Percentiles rank a stretch among this genome's conserved stretches.
These are phyloP conservation scores for Aricia artaxerxes DNA, from an alignment of 2,888 invertebrate genomes.

Conservation along the genomic window DNA sequence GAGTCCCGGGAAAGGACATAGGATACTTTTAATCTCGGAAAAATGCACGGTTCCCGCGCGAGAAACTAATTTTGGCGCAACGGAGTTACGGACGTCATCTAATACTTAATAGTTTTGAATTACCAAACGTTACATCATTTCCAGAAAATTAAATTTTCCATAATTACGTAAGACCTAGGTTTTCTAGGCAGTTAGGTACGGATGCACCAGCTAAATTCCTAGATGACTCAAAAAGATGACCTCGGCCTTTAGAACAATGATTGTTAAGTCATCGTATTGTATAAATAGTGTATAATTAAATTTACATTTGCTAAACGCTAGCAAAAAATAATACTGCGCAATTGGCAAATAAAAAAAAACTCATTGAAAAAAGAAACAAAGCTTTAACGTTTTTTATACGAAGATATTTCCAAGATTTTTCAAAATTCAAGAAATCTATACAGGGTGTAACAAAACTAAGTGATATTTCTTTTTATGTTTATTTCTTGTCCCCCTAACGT, in stretches of 20 bases:
- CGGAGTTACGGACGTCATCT: too few relatives aligned
- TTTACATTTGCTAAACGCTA: slow-evolving; percentile 6
- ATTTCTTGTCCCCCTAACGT: too few relatives aligned
- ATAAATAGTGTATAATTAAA: slow-evolving; percentile 1
- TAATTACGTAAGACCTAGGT: slow-evolving; percentile 12
- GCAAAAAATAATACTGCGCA: neutral
- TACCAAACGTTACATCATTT: neutral
- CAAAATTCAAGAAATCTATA: too few relatives aligned
- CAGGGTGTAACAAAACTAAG: too few relatives aligned
- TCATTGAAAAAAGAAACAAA: too few relatives aligned
- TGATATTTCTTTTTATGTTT: too few relatives aligned
- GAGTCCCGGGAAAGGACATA: too few relatives aligned
- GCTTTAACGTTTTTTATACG: too few relatives aligned
- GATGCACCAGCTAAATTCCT: slow-evolving; percentile 31
- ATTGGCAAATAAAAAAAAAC: neutral
- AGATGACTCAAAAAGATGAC: slow-evolving; percentile 40
- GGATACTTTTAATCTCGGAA: too few relatives aligned
- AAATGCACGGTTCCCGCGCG: too few relatives aligned
- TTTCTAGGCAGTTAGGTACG: slow-evolving; percentile 21
- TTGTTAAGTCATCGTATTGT: slow-evolving; percentile 27
- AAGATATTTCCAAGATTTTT: too few relatives aligned
- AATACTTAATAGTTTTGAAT: neutral
- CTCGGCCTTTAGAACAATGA: slow-evolving; percentile 35
- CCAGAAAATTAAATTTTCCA: slow-evolving; percentile 4
- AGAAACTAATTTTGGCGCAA: too few relatives aligned